Evolutionary conservation across 2,888 invertebrate genomes (phyloP).

Genomic region (Coelinius sp.): DNA sequence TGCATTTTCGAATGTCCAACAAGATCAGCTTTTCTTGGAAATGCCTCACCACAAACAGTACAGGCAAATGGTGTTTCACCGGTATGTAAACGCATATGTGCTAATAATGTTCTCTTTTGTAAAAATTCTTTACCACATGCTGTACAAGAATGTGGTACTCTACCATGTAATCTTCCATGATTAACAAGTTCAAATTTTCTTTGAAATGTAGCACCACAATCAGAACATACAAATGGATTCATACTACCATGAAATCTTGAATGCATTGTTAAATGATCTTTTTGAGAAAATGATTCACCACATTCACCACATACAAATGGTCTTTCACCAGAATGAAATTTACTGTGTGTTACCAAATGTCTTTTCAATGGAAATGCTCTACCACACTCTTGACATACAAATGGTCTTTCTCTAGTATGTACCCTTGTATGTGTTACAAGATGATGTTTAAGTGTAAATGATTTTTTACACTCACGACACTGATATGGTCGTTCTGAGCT

Average conservation of each 20-base stretch:
- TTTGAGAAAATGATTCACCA: constrained; percentile 91
- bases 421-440: constrained; percentile 85
- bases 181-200: constrained; percentile 89
- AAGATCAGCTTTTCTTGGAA: constrained; percentile 80
- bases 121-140: constrained; percentile 89
- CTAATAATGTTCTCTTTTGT: constrained; percentile 85
- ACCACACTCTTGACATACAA: constrained; percentile 87
- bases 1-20: constrained; percentile 76
- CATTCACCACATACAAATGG: constrained; percentile 91
- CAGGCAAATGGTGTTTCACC: constrained; percentile 83
- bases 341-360: constrained; percentile 87
- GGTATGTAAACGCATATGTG: constrained; percentile 86
- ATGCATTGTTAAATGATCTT: constrained; percentile 92
- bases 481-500: constrained; percentile 87
- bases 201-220: constrained; percentile 89
- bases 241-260: constrained; percentile 95
- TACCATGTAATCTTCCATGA: constrained; percentile 85
- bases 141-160: constrained; percentile 85
- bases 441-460: constrained; percentile 88
- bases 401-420: constrained; percentile 86
- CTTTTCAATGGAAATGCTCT: constrained; percentile 86
- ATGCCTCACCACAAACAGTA: constrained; percentile 83
- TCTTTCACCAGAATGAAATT: constrained; percentile 88
- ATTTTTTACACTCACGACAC: constrained; percentile 89
- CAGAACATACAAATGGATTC: constrained; percentile 93